Evolutionary conservation across 2,113 vertebrate species (phyloP).

Genomic region (Phalacrocorax brasilianus): DNA sequence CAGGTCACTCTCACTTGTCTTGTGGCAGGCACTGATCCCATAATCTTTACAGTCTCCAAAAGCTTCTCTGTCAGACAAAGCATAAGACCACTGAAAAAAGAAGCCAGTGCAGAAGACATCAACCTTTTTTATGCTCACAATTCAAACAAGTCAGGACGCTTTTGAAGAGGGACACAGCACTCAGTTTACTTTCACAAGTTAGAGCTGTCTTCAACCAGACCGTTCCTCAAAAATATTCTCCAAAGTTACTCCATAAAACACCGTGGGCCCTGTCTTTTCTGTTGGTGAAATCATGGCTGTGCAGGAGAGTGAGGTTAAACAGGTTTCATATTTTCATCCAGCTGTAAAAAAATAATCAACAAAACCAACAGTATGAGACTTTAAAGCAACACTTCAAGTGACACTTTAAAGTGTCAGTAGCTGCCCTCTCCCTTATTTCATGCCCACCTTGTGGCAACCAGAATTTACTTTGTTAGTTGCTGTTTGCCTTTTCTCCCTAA

Average conservation of each 20-base stretch:
- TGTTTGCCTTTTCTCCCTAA: background rate
- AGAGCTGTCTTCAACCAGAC: background rate
- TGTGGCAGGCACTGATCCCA: background rate
- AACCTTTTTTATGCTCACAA: background rate
- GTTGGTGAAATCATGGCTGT: background rate
- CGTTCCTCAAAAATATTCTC: background rate
- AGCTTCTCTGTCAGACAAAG: background rate
- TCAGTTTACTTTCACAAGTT: background rate
- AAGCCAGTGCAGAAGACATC: background rate
- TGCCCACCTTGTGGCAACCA: background rate
- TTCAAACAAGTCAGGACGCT: background rate
- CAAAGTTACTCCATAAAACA: background rate
- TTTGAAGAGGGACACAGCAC: background rate
- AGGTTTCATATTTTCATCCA: background rate
- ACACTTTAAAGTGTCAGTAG: background rate
- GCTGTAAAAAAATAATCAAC: background rate
- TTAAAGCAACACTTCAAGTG: background rate
- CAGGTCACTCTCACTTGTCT: background rate
- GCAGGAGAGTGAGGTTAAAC: background rate
- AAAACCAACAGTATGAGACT: background rate
- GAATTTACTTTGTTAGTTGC: background rate
- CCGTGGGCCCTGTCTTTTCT: background rate
- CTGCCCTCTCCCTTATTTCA: background rate
- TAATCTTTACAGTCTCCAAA: background rate
- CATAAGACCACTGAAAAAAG: background rate